These are phyloP conservation scores for Prorops nasuta DNA, from an alignment of 1,140 invertebrate species.

Conservation along the genomic window DNA sequence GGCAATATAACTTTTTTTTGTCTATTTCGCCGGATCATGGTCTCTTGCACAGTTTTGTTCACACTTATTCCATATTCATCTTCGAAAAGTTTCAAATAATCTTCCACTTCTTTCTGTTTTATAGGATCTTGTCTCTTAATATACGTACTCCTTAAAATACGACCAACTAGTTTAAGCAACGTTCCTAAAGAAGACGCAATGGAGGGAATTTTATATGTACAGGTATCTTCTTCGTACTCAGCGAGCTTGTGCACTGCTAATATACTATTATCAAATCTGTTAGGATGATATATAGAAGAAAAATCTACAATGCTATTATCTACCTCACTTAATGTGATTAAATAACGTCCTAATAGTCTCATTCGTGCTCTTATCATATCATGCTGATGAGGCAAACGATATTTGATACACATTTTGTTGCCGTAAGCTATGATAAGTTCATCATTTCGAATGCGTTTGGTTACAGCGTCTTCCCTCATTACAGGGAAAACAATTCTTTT, in stretches of 20 bases:
- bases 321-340: slow-evolving; percentile 37
- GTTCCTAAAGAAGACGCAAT: slow-evolving; percentile 14
- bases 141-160: slow-evolving; percentile 4
- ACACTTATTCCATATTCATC: slow-evolving; percentile 10
- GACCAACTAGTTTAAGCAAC: slow-evolving; percentile 17
- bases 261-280: slow-evolving; percentile 7
- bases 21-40: not conserved
- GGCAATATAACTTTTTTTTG: slow-evolving; percentile 8
- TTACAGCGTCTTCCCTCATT: slow-evolving; percentile 12
- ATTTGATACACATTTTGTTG: slow-evolving; percentile 15
- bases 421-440: slow-evolving; percentile 11
- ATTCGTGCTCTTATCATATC: slow-evolving; percentile 15
- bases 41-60: slow-evolving; percentile 16
- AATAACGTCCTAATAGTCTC: slow-evolving; percentile 12
- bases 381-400: slow-evolving; percentile 11
- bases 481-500: slow-evolving; percentile 7
- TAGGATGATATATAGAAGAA: slow-evolving; percentile 12
- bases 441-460: slow-evolving; percentile 15
- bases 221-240: slow-evolving; percentile 9
- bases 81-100: slow-evolving; percentile 15
- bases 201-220: slow-evolving; percentile 8
- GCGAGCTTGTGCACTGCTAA: slow-evolving; percentile 10
- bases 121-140: slow-evolving; percentile 7
- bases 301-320: slow-evolving; percentile 14
- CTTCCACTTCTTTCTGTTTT: slow-evolving; percentile 10